Evolutionary conservation across 92 coral and sea anemone species (phyloP), one percentile per base, ranked within the genome.

Genomic region (Virgularia gustaviana): DNA sequence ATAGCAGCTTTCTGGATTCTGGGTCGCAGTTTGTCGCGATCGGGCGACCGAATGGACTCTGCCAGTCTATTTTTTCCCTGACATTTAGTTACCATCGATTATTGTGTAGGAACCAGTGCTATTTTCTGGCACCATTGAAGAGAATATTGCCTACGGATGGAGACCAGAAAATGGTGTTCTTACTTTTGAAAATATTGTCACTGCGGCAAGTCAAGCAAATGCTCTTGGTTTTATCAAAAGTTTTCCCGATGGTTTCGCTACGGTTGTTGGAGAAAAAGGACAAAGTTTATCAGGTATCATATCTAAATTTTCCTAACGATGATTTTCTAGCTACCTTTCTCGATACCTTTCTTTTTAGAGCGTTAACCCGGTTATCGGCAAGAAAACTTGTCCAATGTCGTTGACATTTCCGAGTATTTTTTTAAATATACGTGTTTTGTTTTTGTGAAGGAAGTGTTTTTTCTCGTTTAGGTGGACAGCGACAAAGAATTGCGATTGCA

Each of bases 401-500:
- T n/a, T n/a, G n/a, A n/a, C n/a, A n/a, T n/a, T n/a, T n/a, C n/a
- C n/a, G n/a, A n/a, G n/a, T n/a, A n/a, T n/a, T n/a, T n/a, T n/a
- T n/a, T n/a, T n/a, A n/a, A n/a, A n/a, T n/a, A n/a, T n/a, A n/a
- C n/a, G n/a, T n/a, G n/a, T n/a, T n/a, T n/a, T n/a, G n/a, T n/a
- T n/a, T n/a, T n/a, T n/a, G n/a, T n/a, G n/a, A n/a, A n/a, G n/a
- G n/a, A n/a, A n/a, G n/a, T n/a, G n/a, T n/a, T n/a, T n/a, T n/a
- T n/a, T n/a, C n/a, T n/a, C n/a, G n/a, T n/a, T n/a, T n/a, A 90
- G 97, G 97, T 49, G 97, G 97, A 23, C 97, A 90, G 49, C 84
- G 97, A 52, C 97, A 90, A 62, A 76, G 97, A 22, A 88, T 90
- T 52, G 97, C 97, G 41, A 90, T 90, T 41, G 95, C 97, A 20